Conservation (phyloP, 2,797 vertebrate species). For the Chaetophractus vellerosus region DNA sequence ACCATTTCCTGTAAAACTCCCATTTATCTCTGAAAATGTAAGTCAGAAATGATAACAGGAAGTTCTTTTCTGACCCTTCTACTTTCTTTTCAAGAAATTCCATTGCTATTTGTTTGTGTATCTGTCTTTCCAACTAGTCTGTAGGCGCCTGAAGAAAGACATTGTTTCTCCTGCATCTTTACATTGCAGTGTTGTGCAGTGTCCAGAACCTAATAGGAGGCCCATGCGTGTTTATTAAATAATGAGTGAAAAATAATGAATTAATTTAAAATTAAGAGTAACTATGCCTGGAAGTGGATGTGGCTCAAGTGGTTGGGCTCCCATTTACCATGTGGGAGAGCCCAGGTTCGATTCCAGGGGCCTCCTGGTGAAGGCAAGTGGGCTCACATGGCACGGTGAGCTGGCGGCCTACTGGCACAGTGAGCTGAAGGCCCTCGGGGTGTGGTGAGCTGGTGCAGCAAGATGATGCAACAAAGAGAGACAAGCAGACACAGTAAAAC, state of each 20-base stretch:
- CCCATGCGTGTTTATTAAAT: neutral
- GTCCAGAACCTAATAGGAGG: neutral
- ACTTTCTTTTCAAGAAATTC: neutral
- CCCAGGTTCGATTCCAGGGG: no score
- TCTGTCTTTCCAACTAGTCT: neutral
- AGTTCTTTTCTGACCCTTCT: neutral
- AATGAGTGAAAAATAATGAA: neutral
- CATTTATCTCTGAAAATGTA: neutral
- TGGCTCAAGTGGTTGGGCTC: no score
- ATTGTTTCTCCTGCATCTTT: neutral
- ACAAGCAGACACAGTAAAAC: no score
- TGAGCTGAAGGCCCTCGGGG: no score
- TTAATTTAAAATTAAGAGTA: neutral
- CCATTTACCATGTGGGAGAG: no score
- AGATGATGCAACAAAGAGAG: no score
- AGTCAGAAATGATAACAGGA: neutral
- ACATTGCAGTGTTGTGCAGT: neutral
- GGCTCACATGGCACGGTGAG: no score
- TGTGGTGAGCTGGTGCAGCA: no score
- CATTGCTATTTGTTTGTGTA: neutral
- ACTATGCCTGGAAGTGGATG: no score
- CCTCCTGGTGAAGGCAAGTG: no score
- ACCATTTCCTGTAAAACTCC: neutral
- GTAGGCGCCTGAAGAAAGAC: neutral
- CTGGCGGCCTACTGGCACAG: no score